Evolutionary conservation across 2,888 invertebrate species (phyloP).

Genomic region (Hydroisotoma schaefferi): DNA sequence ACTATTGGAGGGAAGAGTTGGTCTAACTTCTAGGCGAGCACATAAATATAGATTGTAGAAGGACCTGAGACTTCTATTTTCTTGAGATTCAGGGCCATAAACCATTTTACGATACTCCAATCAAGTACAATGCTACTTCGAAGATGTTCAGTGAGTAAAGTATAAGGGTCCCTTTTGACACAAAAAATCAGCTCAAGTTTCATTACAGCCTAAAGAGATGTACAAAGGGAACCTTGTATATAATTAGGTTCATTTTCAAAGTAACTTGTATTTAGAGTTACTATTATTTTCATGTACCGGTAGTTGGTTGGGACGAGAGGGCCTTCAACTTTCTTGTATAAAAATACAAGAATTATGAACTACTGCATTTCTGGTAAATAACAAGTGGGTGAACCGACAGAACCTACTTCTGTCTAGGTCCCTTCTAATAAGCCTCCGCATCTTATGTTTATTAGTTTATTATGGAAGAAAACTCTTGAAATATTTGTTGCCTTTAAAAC

Average conservation of each 20-base stretch:
- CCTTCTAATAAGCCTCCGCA: background rate
- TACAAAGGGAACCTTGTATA: too few species aligned
- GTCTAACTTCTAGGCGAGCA: too few species aligned
- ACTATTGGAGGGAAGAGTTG: too few species aligned
- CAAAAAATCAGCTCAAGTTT: slow-evolving; percentile 12
- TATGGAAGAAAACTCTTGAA: slow-evolving; percentile 3
- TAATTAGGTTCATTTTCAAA: too few species aligned
- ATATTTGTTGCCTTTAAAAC: slow-evolving; percentile 5
- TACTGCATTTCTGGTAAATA: background rate
- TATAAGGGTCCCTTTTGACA: slow-evolving; percentile 13
- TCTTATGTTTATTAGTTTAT: background rate
- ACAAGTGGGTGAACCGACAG: slow-evolving; percentile 2
- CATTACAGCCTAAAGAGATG: background rate
- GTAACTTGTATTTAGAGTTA: background rate
- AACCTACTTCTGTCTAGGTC: too few species aligned
- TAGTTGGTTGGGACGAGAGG: too few species aligned
- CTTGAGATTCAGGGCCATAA: slow-evolving; percentile 23
- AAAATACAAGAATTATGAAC: background rate
- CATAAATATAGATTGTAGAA: too few species aligned
- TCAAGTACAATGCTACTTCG: too few species aligned
- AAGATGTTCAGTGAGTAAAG: background rate
- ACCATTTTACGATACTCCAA: slow-evolving; percentile 26
- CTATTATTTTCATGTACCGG: background rate
- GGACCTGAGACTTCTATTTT: too few species aligned
- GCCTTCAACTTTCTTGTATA: background rate